Evolutionary conservation across 2,797 vertebrate species (phyloP).

Genomic region (Chelmon rostratus): DNA sequence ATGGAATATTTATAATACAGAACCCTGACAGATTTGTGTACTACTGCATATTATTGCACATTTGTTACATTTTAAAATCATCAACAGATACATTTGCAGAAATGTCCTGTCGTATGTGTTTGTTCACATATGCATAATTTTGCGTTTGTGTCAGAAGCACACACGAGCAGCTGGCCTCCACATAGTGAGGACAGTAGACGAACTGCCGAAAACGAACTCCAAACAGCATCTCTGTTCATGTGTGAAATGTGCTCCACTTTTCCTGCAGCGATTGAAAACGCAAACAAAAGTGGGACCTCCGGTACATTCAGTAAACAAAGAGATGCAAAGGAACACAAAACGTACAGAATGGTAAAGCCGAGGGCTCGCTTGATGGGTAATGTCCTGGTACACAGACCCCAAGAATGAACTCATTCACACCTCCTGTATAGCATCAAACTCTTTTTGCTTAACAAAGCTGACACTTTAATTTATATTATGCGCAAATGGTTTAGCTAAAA

Average conservation of each 20-base stretch:
- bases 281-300: slow-evolving; percentile 44
- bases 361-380: slow-evolving; percentile 1
- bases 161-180: slow-evolving; percentile 29
- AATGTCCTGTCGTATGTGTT: not conserved
- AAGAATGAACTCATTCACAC: slow-evolving; percentile 25
- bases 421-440: not conserved
- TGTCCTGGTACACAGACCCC: not conserved
- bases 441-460: slow-evolving; percentile 6
- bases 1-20: not conserved
- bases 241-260: slow-evolving; percentile 79
- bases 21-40: not conserved
- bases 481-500: not conserved
- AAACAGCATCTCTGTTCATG: slow-evolving; percentile 64
- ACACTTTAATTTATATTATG: not conserved
- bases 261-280: slow-evolving; percentile 25
- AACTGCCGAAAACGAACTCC: slow-evolving; percentile 6
- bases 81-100: not conserved
- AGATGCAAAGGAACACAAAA: slow-evolving; percentile 16
- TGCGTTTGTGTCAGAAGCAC: not conserved
- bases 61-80: not conserved
- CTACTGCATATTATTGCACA: not conserved
- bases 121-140: not conserved
- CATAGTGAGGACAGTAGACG: slow-evolving; percentile 12
- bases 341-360: not conserved
- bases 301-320: slow-evolving; percentile 7